Percentiles rank a stretch among this genome's conserved stretches.
Conservation (phyloP, 2,888 invertebrate species). For the Rapana venosa region DNA sequence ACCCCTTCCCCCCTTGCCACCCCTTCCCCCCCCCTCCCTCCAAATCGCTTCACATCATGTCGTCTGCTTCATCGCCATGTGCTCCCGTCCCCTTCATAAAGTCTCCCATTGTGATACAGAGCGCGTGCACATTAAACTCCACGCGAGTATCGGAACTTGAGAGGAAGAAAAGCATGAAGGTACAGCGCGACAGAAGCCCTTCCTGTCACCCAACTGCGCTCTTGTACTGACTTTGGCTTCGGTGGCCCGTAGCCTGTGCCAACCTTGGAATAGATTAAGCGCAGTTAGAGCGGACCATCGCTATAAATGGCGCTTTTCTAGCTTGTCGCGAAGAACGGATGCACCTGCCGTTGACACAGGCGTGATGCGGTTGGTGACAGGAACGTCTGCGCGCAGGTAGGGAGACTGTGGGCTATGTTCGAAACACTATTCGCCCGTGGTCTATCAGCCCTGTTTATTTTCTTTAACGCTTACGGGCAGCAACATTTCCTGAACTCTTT, state of each 20-base stretch:
- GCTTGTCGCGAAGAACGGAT: background rate
- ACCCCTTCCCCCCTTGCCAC: background rate
- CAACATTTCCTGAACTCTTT: background rate
- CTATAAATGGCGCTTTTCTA: too few relatives aligned
- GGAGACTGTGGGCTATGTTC: background rate
- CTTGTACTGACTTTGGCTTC: background rate
- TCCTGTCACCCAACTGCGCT: background rate
- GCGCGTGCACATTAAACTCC: constrained; percentile 33
- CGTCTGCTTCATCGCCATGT: background rate
- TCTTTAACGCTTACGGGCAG: background rate
- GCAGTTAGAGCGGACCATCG: background rate
- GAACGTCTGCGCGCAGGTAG: constrained; percentile 15
- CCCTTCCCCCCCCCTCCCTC: background rate
- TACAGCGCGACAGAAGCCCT: background rate
- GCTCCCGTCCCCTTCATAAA: constrained; percentile 9
- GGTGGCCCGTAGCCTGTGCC: background rate
- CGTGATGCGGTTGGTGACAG: constrained; percentile 39
- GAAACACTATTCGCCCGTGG: background rate
- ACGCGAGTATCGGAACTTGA: constrained; percentile 6
- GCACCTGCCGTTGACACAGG: constrained; percentile 36
- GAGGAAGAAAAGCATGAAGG: background rate
- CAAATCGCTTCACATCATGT: background rate
- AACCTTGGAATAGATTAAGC: background rate
- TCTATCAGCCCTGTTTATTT: background rate
- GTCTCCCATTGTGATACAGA: constrained; percentile 13